Evolutionary conservation across 2,113 vertebrate species (phyloP), one percentile per base, ranked within the genome.

Genomic region (Diglossa brunneiventris): DNA sequence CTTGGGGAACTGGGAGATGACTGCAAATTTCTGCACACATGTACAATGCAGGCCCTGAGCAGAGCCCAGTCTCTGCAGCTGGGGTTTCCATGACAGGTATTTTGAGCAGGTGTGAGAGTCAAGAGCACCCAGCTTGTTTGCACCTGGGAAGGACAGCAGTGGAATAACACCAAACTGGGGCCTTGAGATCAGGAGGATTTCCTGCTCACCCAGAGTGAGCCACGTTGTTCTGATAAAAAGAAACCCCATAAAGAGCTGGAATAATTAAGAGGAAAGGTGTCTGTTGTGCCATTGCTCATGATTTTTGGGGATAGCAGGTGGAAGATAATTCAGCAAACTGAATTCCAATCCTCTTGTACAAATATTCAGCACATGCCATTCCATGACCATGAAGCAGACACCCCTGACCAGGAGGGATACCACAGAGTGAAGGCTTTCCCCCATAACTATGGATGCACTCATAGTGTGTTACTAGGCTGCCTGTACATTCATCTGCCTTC

Each of bases 1-100:
- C 72, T 27, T 0, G 1, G 35, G 59, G n/a, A 83, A 52, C 30
- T 61, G 46, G 68, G 49, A 68, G n/a, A 33, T 58, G 47, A 20
- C 31, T 55, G 26, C 4, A 15, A 74, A 47, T 69, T 79, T 69
- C 68, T 46, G 33, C 30, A 15, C 31, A 17, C 2, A 18, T 0
- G 0, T n/a, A 62, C 13, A 55, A 0, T 0, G 0, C 37, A 64
- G 67, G 37, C 33, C 68, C 47, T 1, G 1, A 47, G 44, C 66
- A 42, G 35, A 78, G 61, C 61, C 56, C 55, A 10, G 7, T 39
- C 50, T 56, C 46, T 77, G 69, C 39, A 39, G 33, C 0, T 30
- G 78, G 42, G 15, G 35, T 59, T 87, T 53, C 69, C 8, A n/a
- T 46, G 11, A 7, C 1, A 23, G 37, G 56, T 41, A 23, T 70